Evolutionary conservation across 2,113 vertebrate genomes (phyloP), one percentile per base, ranked within the genome.

Genomic region (Benitochromis conjunctus): DNA sequence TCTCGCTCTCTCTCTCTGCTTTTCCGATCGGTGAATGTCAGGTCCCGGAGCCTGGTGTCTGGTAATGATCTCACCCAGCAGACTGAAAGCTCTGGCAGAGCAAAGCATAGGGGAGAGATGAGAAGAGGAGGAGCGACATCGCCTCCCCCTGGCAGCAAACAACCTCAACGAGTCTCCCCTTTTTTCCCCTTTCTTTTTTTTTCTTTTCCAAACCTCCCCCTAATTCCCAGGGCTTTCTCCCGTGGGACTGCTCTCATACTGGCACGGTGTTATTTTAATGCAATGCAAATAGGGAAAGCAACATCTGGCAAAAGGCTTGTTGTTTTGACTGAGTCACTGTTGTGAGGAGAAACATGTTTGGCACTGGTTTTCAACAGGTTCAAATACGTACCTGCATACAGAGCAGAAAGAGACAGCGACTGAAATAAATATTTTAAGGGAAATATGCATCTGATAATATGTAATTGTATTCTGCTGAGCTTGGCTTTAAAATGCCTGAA

Each of bases 21-120:
- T 94, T 90, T 90, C 94, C 91, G 90, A 92, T 94, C 92, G 91
- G 87, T 92, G 95, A 93, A 92, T 95, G 94, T 94, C 95, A 94
- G 95, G 95, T 95, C 95, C 93, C 88, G 92, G 91, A 95, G 95
- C 94, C 81, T 92, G 92, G 93, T 94, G 95, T 95, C 94, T 95
- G 91, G 92, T 96, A 95, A 95, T 96, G 96, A 96, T 96, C 96
- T 96, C 94, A 94, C 93, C 92, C 94, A 94, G 92, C 94, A 94
- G 94, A 91, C 94, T 95, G 91, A 87, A 55, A 55, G 92, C 91
- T 88, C 13, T 88, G 89, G 82, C 84, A n/a, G 90, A 83, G 87
- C 88, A 64, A 86, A 84, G 83, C 43, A 24, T 86, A 80, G 85
- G 60, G 77, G 16, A 46, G 92, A 86, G 92, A 86, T 92, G 56